These are phyloP conservation scores for Tetramorium alpestre DNA, from an alignment of 1,140 invertebrate species.

Conservation along the genomic window DNA sequence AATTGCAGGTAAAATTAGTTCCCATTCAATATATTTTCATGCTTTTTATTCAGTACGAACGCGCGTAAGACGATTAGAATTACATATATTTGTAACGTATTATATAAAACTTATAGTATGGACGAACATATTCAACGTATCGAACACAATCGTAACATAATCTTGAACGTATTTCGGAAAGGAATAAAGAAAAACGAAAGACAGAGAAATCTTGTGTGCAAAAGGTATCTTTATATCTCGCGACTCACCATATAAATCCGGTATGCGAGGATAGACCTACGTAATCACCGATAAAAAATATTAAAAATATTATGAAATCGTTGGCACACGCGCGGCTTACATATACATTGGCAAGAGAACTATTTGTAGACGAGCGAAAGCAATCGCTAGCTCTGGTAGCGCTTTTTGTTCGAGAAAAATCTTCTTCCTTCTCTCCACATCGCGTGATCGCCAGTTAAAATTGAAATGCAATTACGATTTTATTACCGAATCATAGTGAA, in stretches of 20 bases:
- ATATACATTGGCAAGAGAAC: background rate
- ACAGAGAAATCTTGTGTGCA: background rate
- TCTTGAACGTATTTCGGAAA: background rate
- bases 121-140: background rate
- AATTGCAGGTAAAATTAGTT: background rate
- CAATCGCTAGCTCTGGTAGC: background rate
- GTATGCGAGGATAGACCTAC: conserved; percentile 26
- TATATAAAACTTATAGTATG: conserved; percentile 6
- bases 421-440: background rate
- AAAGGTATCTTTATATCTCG: background rate
- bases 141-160: background rate
- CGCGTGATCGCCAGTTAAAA: background rate
- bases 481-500: background rate
- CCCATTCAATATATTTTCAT: background rate
- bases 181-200: background rate
- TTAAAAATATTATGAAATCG: conserved; percentile 23
- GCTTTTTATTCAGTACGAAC: background rate
- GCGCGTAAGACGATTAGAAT: background rate
- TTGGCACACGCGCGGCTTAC: background rate
- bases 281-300: conserved; percentile 3
- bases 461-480: background rate
- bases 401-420: background rate
- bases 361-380: background rate
- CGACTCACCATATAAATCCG: conserved; percentile 31
- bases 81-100: background rate